These are phyloP conservation scores for Ophthalmolycus amberensis DNA, from an alignment of 2,113 vertebrate species.

Conservation along the genomic window DNA sequence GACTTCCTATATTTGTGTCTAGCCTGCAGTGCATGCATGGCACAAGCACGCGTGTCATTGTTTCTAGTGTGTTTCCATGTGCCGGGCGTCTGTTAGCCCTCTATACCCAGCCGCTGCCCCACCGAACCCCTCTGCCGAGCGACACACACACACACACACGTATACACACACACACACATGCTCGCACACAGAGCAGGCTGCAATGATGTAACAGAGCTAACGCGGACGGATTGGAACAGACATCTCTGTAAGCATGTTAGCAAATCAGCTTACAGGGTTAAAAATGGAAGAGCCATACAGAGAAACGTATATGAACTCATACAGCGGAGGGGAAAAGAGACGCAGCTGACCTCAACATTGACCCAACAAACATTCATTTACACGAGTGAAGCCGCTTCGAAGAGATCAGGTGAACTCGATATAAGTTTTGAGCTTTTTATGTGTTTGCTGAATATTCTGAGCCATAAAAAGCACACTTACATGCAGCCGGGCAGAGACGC, in stretches of 20 bases:
- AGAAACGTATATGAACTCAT: conserved; percentile 13
- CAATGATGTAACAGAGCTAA: conserved; percentile 80
- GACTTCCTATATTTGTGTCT: conserved; percentile 42
- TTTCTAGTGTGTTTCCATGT: conserved; percentile 63
- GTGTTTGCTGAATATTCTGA: not conserved
- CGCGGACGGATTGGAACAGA: conserved; percentile 74
- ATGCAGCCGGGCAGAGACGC: not conserved
- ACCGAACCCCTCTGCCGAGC: conserved; percentile 22
- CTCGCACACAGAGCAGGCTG: conserved; percentile 18
- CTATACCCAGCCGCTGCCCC: not conserved
- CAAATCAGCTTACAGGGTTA: conserved; percentile 80
- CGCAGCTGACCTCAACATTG: not conserved
- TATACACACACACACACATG: not conserved
- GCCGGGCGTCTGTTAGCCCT: conserved; percentile 53
- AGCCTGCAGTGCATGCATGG: conserved; percentile 44
- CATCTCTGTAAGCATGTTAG: conserved; percentile 78
- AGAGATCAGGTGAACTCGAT: not conserved
- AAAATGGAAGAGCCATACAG: conserved; percentile 44
- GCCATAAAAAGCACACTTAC: not conserved
- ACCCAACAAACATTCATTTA: conserved; percentile 22
- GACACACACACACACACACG: not conserved
- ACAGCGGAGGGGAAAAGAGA: not conserved
- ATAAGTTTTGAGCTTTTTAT: not conserved
- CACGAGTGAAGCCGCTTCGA: not conserved
- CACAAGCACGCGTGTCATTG: conserved; percentile 70